phyloP scores from a whole-genome alignment of 2,113 vertebrate genomes.

The Ahaetulla prasina region DNA sequence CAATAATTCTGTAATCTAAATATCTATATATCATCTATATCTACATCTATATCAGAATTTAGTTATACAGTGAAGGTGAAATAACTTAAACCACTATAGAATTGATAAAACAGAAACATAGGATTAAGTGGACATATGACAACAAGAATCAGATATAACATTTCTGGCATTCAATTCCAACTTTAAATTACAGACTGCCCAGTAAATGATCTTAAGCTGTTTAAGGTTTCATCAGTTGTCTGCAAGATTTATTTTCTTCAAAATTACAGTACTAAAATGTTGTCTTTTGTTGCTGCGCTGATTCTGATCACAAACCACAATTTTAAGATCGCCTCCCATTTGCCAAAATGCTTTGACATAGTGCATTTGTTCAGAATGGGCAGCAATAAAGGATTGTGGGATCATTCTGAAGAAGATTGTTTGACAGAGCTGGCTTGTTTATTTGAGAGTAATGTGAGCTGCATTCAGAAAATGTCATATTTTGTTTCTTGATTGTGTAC shows the following conservation, averaged over 20 bases:
- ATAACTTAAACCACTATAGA: slow-evolving; percentile 38
- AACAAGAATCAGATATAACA: slow-evolving; percentile 63
- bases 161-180: slow-evolving; percentile 65
- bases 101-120: slow-evolving; percentile 58
- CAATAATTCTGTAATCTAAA: slow-evolving; percentile 34
- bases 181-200: slow-evolving; percentile 71
- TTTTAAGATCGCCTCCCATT: slow-evolving; percentile 79
- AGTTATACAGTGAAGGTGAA: slow-evolving; percentile 54
- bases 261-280: slow-evolving; percentile 79
- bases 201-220: slow-evolving; percentile 75
- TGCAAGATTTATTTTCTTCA: slow-evolving; percentile 75
- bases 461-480: slow-evolving; percentile 77
- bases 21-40: slow-evolving; percentile 42
- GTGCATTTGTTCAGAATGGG: slow-evolving; percentile 75
- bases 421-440: slow-evolving; percentile 81
- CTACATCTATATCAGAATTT: slow-evolving; percentile 43
- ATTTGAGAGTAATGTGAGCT: slow-evolving; percentile 78
- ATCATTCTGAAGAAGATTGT: slow-evolving; percentile 79
- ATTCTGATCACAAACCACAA: slow-evolving; percentile 77
- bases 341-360: slow-evolving; percentile 79
- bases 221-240: slow-evolving; percentile 73
- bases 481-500: slow-evolving; percentile 82
- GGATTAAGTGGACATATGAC: slow-evolving; percentile 63
- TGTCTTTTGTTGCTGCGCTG: slow-evolving; percentile 76
- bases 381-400: slow-evolving; percentile 76